A percentile compares a stretch with the other conserved stretches of the same genome.
Conservation (phyloP, 2,888 invertebrate genomes). For the Subacronicta megacephala region DNA sequence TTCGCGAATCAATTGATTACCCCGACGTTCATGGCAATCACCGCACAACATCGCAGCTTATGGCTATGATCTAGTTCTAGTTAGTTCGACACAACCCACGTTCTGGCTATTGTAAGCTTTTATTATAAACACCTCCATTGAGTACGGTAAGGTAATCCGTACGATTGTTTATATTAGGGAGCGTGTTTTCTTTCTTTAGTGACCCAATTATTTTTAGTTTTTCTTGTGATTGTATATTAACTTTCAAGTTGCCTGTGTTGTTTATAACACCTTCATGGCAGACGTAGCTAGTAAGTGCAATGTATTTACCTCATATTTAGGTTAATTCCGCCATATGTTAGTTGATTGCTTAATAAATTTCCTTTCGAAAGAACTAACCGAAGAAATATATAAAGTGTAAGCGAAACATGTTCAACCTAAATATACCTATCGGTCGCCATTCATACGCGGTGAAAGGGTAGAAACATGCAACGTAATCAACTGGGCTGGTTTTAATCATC, state of each 20-base stretch:
- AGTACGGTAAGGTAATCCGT: slow-evolving; percentile 18
- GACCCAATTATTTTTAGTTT: slow-evolving; percentile 40
- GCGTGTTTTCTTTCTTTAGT: slow-evolving; percentile 39
- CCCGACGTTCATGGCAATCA: slow-evolving; percentile 47
- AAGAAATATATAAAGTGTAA: slow-evolving; percentile 45
- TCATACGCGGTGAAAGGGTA: slow-evolving; percentile 67
- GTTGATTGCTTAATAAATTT: background rate
- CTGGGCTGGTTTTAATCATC: slow-evolving; percentile 81
- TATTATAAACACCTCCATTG: slow-evolving; percentile 43
- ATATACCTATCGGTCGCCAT: slow-evolving; percentile 71
- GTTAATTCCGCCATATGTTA: background rate
- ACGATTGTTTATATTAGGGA: slow-evolving; percentile 33
- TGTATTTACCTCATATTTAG: background rate
- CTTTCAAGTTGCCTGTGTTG: slow-evolving; percentile 4
- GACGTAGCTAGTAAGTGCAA: no score
- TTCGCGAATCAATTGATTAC: slow-evolving; percentile 59
- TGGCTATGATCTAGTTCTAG: slow-evolving; percentile 50
- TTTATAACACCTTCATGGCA: slow-evolving; percentile 6
- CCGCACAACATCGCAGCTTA: slow-evolving; percentile 36
- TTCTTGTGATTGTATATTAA: slow-evolving; percentile 20
- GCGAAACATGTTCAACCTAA: slow-evolving; percentile 52
- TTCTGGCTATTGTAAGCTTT: slow-evolving; percentile 40
- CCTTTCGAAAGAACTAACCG: slow-evolving; percentile 6
- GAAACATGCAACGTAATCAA: slow-evolving; percentile 81
- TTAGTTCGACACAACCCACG: slow-evolving; percentile 28